Evolutionary conservation across 2,888 invertebrate species (phyloP).

Genomic region (Rotaria macrura): DNA sequence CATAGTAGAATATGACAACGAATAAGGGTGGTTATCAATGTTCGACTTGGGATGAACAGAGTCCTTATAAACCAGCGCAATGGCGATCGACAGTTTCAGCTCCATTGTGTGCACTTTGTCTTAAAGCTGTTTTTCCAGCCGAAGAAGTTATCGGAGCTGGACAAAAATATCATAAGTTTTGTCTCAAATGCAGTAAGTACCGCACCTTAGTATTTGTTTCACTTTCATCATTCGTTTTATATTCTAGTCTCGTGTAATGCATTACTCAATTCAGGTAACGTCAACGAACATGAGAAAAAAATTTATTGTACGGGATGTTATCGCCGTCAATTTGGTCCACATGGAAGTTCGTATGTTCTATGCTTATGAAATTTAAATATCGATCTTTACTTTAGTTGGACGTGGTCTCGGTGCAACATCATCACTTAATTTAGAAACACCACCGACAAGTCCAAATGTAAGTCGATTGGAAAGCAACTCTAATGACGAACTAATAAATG

Average conservation of each 20-base stretch:
- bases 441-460: background rate
- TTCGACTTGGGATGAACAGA: background rate
- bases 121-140: conserved; percentile 28
- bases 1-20: background rate
- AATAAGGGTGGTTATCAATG: background rate
- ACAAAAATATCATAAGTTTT: conserved; percentile 32
- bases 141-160: conserved; percentile 29
- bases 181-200: conserved; percentile 25
- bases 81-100: background rate
- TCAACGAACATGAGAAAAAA: conserved; percentile 28
- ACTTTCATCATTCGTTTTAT: no score
- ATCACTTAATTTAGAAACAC: background rate
- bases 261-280: conserved; percentile 23
- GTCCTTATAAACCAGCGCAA: background rate
- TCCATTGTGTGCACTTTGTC: background rate
- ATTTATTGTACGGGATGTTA: conserved; percentile 30
- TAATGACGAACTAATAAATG: background rate
- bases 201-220: no score
- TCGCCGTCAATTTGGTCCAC: conserved; percentile 29
- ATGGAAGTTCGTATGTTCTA: background rate
- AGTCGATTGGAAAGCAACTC: background rate
- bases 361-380: no score
- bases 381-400: background rate
- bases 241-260: conserved; percentile 13
- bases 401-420: background rate